A percentile compares a stretch with the other conserved stretches of the same genome.
Conservation (phyloP, 2,113 vertebrate species). For the Morone saxatilis region DNA sequence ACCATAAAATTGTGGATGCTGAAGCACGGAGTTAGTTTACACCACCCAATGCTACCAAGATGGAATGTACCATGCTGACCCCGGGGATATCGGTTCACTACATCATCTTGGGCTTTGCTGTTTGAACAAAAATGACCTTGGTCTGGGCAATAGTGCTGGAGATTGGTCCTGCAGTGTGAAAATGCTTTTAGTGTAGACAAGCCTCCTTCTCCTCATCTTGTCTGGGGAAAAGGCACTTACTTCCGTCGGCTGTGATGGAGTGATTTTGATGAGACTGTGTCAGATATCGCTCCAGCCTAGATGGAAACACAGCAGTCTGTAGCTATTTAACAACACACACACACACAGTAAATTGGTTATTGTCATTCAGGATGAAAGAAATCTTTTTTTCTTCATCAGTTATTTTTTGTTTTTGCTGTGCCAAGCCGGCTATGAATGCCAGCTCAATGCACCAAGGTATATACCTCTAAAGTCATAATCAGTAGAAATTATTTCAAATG, state of each 20-base stretch:
- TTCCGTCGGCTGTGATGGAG: slow-evolving; percentile 58
- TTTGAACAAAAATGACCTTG: slow-evolving; percentile 74
- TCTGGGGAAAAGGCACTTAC: slow-evolving; percentile 66
- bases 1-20: slow-evolving; percentile 50
- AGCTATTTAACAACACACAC: slow-evolving; percentile 27
- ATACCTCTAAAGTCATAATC: slow-evolving; percentile 15
- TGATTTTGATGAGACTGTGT: slow-evolving; percentile 53
- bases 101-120: slow-evolving; percentile 67
- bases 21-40: slow-evolving; percentile 59
- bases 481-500: background rate
- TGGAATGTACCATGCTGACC: slow-evolving; percentile 67
- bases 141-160: slow-evolving; percentile 51
- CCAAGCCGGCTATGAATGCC: slow-evolving; percentile 11
- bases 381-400: background rate
- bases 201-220: slow-evolving; percentile 51
- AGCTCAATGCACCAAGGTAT: background rate
- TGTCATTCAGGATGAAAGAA: slow-evolving; percentile 22
- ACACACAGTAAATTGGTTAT: slow-evolving; percentile 33
- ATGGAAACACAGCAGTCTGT: slow-evolving; percentile 60
- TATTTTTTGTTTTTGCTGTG: slow-evolving; percentile 14
- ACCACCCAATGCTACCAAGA: slow-evolving; percentile 47
- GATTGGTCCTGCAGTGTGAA: slow-evolving; percentile 72
- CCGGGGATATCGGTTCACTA: slow-evolving; percentile 58
- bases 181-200: slow-evolving; percentile 73
- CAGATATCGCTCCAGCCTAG: slow-evolving; percentile 18